Conservation (phyloP, 2,888 invertebrate species). For the Drosophila yooni region DNA sequence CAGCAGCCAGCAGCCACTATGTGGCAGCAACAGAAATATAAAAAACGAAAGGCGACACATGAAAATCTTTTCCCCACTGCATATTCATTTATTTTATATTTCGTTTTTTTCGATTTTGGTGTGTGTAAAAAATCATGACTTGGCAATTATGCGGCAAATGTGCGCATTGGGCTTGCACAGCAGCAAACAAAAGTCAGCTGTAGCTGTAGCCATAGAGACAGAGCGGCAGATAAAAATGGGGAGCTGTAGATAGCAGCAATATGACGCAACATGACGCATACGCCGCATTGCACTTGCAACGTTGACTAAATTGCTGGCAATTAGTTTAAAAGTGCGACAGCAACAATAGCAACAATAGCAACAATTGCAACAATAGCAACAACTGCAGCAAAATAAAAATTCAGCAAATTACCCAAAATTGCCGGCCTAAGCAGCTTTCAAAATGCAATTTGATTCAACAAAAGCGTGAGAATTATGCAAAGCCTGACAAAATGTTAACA, state of each 20-base stretch:
- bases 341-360: slow-evolving; percentile 38
- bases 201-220: background rate
- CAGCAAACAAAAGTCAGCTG: slow-evolving; percentile 51
- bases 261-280: slow-evolving; percentile 66
- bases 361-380: background rate
- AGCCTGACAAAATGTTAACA: background rate
- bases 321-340: slow-evolving; percentile 73
- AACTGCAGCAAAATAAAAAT: background rate
- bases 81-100: slow-evolving; percentile 13
- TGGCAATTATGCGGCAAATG: slow-evolving; percentile 80
- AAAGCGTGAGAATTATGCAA: slow-evolving; percentile 28
- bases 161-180: slow-evolving; percentile 67
- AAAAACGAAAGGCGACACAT: slow-evolving; percentile 10
- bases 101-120: slow-evolving; percentile 41
- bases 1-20: slow-evolving; percentile 23
- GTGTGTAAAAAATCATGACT: slow-evolving; percentile 77
- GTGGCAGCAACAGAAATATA: slow-evolving; percentile 8
- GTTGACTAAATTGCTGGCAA: slow-evolving; percentile 77
- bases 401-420: slow-evolving; percentile 48
- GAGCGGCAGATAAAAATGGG: background rate
- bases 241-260: slow-evolving; percentile 29
- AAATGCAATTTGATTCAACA: slow-evolving; percentile 43
- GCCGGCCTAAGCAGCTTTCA: slow-evolving; percentile 65
- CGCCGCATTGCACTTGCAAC: slow-evolving; percentile 68
- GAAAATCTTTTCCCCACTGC: slow-evolving; percentile 4